Conservation (phyloP, 2,888 invertebrate genomes). For the Phorcus lineatus region DNA sequence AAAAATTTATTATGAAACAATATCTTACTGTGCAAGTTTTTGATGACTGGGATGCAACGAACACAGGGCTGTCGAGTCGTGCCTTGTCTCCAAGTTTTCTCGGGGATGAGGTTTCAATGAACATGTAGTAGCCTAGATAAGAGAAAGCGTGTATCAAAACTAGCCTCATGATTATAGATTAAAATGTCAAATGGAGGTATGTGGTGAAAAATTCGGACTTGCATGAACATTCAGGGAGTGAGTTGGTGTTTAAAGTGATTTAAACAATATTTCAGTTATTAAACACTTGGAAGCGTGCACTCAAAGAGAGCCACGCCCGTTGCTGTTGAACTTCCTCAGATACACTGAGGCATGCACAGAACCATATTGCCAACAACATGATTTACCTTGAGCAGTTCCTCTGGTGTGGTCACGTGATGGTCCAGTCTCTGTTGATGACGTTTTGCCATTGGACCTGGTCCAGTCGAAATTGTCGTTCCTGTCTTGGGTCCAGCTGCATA, state of each 20-base stretch:
- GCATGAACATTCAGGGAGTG: too few species aligned
- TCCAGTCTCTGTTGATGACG: slow-evolving; percentile 58
- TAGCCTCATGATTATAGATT: not conserved
- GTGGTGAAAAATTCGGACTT: too few species aligned
- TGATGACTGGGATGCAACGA: slow-evolving; percentile 1
- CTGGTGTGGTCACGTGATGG: slow-evolving; percentile 67
- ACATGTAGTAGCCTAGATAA: slow-evolving; percentile 56
- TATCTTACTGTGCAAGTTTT: not conserved
- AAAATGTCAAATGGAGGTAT: too few species aligned
- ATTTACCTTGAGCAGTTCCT: slow-evolving; percentile 54
- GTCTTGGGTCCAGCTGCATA: slow-evolving; percentile 68
- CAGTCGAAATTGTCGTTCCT: slow-evolving; percentile 66
- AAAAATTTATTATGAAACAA: too few species aligned
- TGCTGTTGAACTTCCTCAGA: too few species aligned
- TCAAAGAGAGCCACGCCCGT: too few species aligned
- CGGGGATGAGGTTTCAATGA: slow-evolving; percentile 64
- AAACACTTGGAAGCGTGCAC: too few species aligned
- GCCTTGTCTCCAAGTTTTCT: slow-evolving; percentile 62
- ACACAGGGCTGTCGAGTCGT: slow-evolving; percentile 55
- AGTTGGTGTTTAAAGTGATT: too few species aligned
- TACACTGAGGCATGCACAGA: not conserved
- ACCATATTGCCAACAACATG: too few species aligned
- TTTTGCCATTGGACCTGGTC: slow-evolving; percentile 58
- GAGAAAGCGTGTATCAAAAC: not conserved
- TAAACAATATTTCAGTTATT: too few species aligned